Base-by-base conservation (phyloP, 2,113 vertebrate species). In the Cnemophilus loriae region DNA sequence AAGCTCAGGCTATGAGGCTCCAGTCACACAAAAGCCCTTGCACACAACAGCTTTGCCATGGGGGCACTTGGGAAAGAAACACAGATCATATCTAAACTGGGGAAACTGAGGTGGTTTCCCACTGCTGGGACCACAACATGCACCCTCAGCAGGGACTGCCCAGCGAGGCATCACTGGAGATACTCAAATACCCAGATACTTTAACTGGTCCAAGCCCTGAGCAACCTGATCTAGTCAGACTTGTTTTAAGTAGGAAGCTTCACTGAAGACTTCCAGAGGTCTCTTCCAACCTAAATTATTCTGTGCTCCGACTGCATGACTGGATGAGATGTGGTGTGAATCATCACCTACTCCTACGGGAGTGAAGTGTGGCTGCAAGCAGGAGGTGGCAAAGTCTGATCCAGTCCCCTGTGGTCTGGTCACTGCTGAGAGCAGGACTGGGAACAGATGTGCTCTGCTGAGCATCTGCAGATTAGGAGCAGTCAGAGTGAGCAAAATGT, bases 111-210 rank as follows among this genome's bases (percentile, higher is more conserved):
- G 26, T 5, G 32, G 24, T 11, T 91, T 57, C 69, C 87, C 64
- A 82, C 47, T 1, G 30, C 47, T 1, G 1, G 7, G 20, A 81
- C 7, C 47, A 35, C 50, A 41, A 23, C 5, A 3, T 0, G 8
- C 17, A 61, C 10, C 59, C 20, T 60, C 17, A 41, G 53, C 55
- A 57, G 46, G 28, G 60, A 4, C 1, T 53, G 55, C 37, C 75
- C 71, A 24, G 46, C 41, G 50, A 50, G 42, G 28, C 53, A 70
- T 10, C 55, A 5, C 13, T 21, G 64, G 28, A 52, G 55, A 64
- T 5, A 23, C 27, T 46, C 50, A 63, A 50, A 77, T 23, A 21
- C n/a, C 32, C 77, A 64, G 49, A 24, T 1, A 13, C 65, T 24
- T 16, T 2, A 17, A 70, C 65, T 61, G 33, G 13, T 44, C 52